Base-by-base conservation (phyloP, 2,888 invertebrate genomes). In the Eucera pruinosa region DNA sequence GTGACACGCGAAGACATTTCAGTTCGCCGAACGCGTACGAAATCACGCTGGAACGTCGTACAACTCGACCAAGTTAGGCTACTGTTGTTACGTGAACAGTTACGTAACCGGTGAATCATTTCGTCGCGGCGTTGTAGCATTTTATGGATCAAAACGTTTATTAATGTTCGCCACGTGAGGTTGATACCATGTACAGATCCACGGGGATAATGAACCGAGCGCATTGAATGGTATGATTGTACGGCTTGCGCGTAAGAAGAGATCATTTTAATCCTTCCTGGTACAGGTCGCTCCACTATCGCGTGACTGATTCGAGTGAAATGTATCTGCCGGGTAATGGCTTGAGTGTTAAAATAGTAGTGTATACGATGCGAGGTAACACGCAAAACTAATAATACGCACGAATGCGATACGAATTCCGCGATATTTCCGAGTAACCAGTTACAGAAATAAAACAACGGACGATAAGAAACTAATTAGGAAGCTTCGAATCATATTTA, bases 11-110 rank as follows among this genome's bases (percentile, higher is more conserved):
- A 61, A 61, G 72, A 80, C 68, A 71, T 74, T 82, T 78, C 82
- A 64, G 74, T 58, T 52, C 66, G 68, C 54, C 66, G 82, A 78
- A 60, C 82, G 68, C 80, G 74, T 71, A 75, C 43, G 62, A 61
- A 62, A 74, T 78, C 58, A 47, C 52, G 55, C 15, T 5, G 47
- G 27, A 15, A n/a, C 20, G 27, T 6, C 18, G 30, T 25, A n/a
- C 45, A 45, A 43, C 43, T 33, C 64, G 52, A 11, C 45, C 52
- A 47, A 65, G 55, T 71, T 61, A 55, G 65, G 60, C 60, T 50
- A 30, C 54, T 25, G 55, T 50, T 69, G 61, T 50, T 78, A 60
- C 68, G 9, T 20, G 41, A 43, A 68, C 65, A 36, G 64, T 69
- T 69, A 45, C 68, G 36, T 58, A 57, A 64, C 64, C 47, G 52